Evolutionary conservation across 2,797 vertebrate genomes (phyloP).

Genomic region (Hippopotamyrus pictus): DNA sequence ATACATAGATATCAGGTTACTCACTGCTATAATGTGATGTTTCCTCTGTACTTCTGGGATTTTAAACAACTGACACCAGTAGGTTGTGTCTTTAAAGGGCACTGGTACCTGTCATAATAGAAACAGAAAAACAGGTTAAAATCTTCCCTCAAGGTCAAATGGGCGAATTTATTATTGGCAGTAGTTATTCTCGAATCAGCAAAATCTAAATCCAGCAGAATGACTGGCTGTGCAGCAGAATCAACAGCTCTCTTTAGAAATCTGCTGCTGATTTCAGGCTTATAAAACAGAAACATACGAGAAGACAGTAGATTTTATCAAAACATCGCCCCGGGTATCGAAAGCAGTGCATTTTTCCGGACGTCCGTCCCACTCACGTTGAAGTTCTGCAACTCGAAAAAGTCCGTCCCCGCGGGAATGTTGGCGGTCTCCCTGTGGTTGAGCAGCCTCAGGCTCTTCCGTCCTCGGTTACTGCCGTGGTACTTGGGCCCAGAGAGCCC

Average conservation of each 20-base stretch:
- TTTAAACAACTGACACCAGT: slow-evolving; percentile 82
- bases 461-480: slow-evolving; percentile 69
- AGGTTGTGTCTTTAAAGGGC: slow-evolving; percentile 77
- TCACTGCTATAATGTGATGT: slow-evolving; percentile 74
- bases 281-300: background rate
- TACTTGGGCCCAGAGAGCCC: slow-evolving; percentile 64
- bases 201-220: background rate
- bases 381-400: slow-evolving; percentile 67
- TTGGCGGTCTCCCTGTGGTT: slow-evolving; percentile 60
- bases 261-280: background rate
- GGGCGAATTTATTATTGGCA: background rate
- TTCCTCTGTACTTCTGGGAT: slow-evolving; percentile 69
- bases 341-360: background rate
- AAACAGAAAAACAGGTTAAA: slow-evolving; percentile 20
- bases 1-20: slow-evolving; percentile 29
- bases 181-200: background rate
- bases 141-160: background rate
- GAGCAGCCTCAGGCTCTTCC: slow-evolving; percentile 71
- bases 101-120: slow-evolving; percentile 71
- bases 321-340: background rate
- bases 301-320: background rate
- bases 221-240: background rate
- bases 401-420: slow-evolving; percentile 41
- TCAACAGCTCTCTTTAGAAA: background rate
- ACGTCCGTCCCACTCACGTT: slow-evolving; percentile 61